Evolutionary conservation across 2,113 vertebrate species (phyloP).

Genomic region (Dromas ardeola): DNA sequence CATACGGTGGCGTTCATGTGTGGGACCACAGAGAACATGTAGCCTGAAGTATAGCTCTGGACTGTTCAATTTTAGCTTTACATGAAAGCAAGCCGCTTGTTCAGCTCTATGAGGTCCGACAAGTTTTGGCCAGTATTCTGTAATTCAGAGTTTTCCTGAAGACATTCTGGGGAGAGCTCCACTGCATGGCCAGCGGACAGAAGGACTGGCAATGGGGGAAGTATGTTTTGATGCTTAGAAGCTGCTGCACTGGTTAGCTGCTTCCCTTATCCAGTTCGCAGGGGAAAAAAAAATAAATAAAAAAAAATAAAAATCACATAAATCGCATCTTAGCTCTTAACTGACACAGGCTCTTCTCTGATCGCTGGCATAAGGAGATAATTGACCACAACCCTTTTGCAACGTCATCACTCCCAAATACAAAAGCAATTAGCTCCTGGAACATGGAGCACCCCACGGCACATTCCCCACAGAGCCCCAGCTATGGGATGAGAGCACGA

Average conservation of each 20-base stretch:
- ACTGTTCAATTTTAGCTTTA: not conserved
- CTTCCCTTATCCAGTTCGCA: not conserved
- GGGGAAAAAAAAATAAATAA: not conserved
- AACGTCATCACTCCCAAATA: not conserved
- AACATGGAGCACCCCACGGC: not conserved
- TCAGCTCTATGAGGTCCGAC: not conserved
- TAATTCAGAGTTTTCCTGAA: not conserved
- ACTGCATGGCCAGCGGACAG: not conserved
- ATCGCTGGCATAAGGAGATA: not conserved
- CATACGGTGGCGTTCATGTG: not conserved
- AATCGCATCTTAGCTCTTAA: not conserved
- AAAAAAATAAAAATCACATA: not conserved
- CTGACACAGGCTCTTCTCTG: not conserved
- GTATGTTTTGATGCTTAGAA: not conserved
- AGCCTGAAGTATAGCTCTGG: not conserved
- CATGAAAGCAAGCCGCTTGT: not conserved
- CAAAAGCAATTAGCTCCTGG: conserved; percentile 22
- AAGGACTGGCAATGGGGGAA: not conserved
- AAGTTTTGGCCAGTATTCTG: not conserved
- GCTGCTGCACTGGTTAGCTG: not conserved
- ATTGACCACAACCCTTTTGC: not conserved
- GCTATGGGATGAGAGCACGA: not conserved
- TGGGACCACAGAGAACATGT: not conserved
- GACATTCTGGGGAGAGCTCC: not conserved
- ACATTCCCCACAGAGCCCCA: not conserved